Percentiles rank a stretch among this genome's conserved stretches.
Conservation (phyloP, 2,797 vertebrate species). For the Lindbergichthys nudifrons region DNA sequence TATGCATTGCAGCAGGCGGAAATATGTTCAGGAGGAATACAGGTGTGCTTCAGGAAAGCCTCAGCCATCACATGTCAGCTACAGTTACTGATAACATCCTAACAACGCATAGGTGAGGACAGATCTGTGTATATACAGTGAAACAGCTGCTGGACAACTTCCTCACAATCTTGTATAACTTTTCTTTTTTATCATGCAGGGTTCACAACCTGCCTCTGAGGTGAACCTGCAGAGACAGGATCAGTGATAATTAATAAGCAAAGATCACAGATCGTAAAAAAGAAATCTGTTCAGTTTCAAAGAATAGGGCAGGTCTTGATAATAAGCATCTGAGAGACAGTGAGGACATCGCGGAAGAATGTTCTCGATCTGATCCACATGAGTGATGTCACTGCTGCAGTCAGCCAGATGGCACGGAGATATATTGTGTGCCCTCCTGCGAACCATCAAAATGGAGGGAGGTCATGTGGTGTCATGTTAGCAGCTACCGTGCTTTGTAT, state of each 20-base stretch:
- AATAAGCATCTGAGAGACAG: conserved; percentile 70
- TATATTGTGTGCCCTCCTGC: conserved; percentile 51
- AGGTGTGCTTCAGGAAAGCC: conserved; percentile 64
- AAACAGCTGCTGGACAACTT: conserved; percentile 52
- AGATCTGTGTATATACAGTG: not conserved
- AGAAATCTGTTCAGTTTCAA: conserved; percentile 33
- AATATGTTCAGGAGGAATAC: conserved; percentile 46
- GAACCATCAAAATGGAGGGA: conserved; percentile 30
- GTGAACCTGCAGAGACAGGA: conserved; percentile 46
- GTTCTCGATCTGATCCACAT: conserved; percentile 70
- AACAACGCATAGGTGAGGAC: conserved; percentile 43
- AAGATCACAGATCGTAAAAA: conserved; percentile 52
- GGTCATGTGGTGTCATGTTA: conserved; percentile 37
- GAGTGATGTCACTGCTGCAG: conserved; percentile 74
- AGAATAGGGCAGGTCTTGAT: conserved; percentile 69
- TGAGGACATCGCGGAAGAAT: conserved; percentile 75
- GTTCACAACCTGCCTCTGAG: conserved; percentile 49
- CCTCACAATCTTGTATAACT: conserved; percentile 10
- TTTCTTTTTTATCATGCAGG: not conserved
- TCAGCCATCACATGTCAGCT: conserved; percentile 47
- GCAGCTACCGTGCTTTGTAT: conserved; percentile 57
- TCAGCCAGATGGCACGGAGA: conserved; percentile 72
- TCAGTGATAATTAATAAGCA: conserved; percentile 38
- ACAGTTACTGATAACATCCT: conserved; percentile 41
- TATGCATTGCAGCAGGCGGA: conserved; percentile 24